Percentiles rank a stretch among this genome's conserved stretches.
Conservation (phyloP, 2,797 vertebrate genomes). For the Dermochelys coriacea region DNA sequence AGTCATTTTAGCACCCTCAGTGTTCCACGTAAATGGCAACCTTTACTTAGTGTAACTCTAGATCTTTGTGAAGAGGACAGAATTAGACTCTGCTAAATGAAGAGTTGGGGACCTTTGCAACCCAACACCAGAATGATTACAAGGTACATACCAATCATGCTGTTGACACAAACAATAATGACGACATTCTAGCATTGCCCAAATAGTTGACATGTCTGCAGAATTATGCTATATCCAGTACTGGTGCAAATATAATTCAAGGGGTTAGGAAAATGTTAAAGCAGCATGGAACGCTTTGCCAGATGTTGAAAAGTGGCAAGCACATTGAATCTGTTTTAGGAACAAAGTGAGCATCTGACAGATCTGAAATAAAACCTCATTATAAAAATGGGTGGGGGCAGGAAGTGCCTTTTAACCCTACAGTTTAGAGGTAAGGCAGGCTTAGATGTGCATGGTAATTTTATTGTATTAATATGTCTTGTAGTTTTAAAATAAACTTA, state of each 20-base stretch:
- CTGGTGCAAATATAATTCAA: constrained; percentile 37
- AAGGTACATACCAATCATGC: constrained; percentile 71
- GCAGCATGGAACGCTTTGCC: constrained; percentile 16
- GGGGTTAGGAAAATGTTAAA: constrained; percentile 69
- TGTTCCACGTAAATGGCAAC: constrained; percentile 82
- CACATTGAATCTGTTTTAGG: constrained; percentile 58
- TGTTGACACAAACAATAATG: constrained; percentile 71
- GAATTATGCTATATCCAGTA: constrained; percentile 50
- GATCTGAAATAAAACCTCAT: constrained; percentile 27
- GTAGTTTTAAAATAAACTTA: not conserved
- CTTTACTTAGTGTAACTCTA: constrained; percentile 83
- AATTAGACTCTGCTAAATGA: constrained; percentile 81
- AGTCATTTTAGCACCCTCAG: constrained; percentile 70
- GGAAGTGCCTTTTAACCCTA: not conserved
- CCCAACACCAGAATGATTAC: constrained; percentile 75
- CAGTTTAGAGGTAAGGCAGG: constrained; percentile 13
- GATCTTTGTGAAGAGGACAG: constrained; percentile 80
- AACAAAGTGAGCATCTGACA: constrained; percentile 52
- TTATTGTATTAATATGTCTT: constrained; percentile 2
- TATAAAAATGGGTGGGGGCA: not conserved
- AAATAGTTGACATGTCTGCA: constrained; percentile 70
- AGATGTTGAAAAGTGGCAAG: constrained; percentile 67
- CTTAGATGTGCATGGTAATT: not conserved
- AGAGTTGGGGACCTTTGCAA: constrained; percentile 79
- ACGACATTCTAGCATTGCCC: constrained; percentile 65